Percentiles rank a stretch among this genome's conserved stretches.
phyloP scores from a whole-genome alignment of 2,888 invertebrate species.

The Tachystola acroxantha region DNA sequence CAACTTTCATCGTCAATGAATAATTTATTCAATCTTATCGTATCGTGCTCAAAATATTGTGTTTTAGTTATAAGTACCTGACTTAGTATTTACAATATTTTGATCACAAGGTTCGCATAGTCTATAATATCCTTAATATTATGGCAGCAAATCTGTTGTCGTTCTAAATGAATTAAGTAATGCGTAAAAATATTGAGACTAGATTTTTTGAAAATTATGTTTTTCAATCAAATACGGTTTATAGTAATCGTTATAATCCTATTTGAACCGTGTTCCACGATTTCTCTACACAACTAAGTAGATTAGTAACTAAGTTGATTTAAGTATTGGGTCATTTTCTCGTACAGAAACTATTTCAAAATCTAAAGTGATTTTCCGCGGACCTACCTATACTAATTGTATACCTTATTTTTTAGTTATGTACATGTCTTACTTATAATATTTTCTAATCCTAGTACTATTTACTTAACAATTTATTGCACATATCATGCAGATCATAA shows the following conservation, averaged over 20 bases:
- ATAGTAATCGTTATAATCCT: not conserved
- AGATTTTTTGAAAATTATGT: slow-evolving; percentile 1
- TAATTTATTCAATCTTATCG: slow-evolving; percentile 29
- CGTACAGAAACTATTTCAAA: too few relatives aligned
- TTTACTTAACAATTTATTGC: slow-evolving; percentile 15
- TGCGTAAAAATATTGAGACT: slow-evolving; percentile 4
- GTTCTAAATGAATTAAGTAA: not conserved
- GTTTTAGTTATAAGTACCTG: slow-evolving; percentile 1
- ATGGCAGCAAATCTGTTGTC: slow-evolving; percentile 43
- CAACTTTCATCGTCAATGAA: slow-evolving; percentile 18
- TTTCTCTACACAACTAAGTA: too few relatives aligned
- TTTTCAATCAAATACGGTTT: not conserved
- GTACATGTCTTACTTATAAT: not conserved
- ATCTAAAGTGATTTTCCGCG: too few relatives aligned
- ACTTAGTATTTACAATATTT: slow-evolving; percentile 42
- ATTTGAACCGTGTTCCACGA: too few relatives aligned
- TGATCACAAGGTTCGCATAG: slow-evolving; percentile 57
- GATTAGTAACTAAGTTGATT: too few relatives aligned
- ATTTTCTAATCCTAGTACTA: not conserved
- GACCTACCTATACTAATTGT: too few relatives aligned
- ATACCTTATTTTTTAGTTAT: not conserved
- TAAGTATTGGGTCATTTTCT: too few relatives aligned
- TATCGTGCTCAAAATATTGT: slow-evolving; percentile 71
- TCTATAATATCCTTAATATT: slow-evolving; percentile 27
- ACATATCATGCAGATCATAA: slow-evolving; percentile 7